Evolutionary conservation across 2,113 vertebrate species (phyloP).

Genomic region (Crotalus viridis): DNA sequence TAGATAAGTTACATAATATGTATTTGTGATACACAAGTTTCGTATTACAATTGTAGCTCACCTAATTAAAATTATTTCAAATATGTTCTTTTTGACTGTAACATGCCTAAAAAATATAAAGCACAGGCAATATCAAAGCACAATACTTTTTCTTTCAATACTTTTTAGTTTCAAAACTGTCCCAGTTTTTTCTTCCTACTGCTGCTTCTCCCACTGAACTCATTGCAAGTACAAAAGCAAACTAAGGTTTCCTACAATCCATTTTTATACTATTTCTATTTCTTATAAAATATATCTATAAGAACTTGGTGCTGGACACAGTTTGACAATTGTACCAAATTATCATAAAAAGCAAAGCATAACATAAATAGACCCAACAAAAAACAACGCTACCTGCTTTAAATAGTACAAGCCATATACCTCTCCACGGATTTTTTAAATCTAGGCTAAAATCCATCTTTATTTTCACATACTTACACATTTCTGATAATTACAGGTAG

Average conservation of each 20-base stretch:
- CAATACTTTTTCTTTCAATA: conserved; percentile 42
- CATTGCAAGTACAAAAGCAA: background rate
- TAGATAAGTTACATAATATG: background rate
- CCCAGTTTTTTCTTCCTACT: background rate
- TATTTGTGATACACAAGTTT: conserved; percentile 9
- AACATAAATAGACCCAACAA: background rate
- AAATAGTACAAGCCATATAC: background rate
- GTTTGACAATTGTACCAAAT: background rate
- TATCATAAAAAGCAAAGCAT: background rate
- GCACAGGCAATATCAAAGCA: conserved; percentile 26
- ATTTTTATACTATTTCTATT: background rate
- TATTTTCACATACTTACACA: background rate
- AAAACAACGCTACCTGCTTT: background rate
- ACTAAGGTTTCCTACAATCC: background rate
- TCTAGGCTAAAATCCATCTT: background rate
- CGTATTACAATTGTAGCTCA: background rate
- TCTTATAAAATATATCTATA: background rate
- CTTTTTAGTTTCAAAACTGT: conserved; percentile 52
- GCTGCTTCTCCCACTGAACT: background rate
- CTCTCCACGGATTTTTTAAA: background rate
- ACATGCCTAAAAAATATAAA: conserved; percentile 20
- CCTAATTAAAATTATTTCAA: conserved; percentile 8
- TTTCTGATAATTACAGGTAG: background rate
- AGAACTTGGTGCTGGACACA: background rate
- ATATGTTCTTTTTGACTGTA: conserved; percentile 34